Evolutionary conservation across 2,888 invertebrate species (phyloP), one percentile per base, ranked within the genome.

Genomic region (Junonia oenone): DNA sequence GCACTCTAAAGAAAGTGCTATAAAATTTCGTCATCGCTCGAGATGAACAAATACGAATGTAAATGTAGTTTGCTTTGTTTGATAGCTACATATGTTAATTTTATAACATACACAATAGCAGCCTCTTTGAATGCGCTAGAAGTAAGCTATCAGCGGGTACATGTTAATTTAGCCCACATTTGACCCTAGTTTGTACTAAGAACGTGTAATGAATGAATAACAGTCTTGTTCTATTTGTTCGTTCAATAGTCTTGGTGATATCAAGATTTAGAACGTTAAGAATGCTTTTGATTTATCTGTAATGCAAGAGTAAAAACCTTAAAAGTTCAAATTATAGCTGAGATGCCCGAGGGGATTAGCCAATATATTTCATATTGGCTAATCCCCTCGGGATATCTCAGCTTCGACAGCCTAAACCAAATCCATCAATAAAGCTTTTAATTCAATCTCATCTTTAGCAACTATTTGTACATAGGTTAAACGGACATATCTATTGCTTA

Each of bases 401-500:
- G 51, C 52, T 55, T 47, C 48, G 19, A 56, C 48, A 47, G 40
- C 19, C 37, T 45, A 56, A 55, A 53, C 55, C 35, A 45, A 46
- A 51, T 51, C 45, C 47, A 52, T 56, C 61, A 53, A 61, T 58
- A 46, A 46, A 51, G 26, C 51, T 55, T 58, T 58, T 58, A 56
- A 61, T 58, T 27, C 35, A 48, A 46, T 53, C 40, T 57, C 54
- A 54, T 58, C 47, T 58, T 56, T 48, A 58, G 46, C 37, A 60
- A 57, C 46, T 53, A 63, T 76, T 77, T 68, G 73, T 74, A 75
- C 78, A 78, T 78, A 76, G 76, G 78, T 75, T 81, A 78, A 77
- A 73, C 73, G 74, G 78, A 79, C 78, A 72, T 63, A 76, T 74
- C 64, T 73, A 75, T 90, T 88, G 81, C 84, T 65, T 73, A 78